Conservation (phyloP, 2,113 vertebrate species). For the Pardalotus punctatus region DNA sequence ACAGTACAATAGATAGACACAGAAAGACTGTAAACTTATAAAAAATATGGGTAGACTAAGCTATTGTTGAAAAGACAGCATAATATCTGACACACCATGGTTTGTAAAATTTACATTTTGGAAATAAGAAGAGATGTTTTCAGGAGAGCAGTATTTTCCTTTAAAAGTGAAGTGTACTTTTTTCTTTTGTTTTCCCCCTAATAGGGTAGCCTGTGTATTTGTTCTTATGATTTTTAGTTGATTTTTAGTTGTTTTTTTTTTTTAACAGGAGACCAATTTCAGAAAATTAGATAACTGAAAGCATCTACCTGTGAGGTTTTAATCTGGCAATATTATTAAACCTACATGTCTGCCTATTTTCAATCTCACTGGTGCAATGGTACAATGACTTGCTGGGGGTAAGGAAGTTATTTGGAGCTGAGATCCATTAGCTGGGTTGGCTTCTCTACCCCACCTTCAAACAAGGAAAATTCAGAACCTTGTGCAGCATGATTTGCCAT, state of each 20-base stretch:
- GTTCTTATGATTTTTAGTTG: neutral
- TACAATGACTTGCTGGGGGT: neutral
- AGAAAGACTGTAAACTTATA: neutral
- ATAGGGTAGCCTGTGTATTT: neutral
- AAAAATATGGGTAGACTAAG: neutral
- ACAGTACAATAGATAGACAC: neutral
- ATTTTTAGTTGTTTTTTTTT: no score
- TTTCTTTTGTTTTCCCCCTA: rapidly evolving
- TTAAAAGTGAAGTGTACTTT: neutral
- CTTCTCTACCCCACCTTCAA: neutral
- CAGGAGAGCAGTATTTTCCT: neutral
- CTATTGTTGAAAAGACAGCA: neutral
- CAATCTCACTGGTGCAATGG: neutral
- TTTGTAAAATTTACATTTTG: neutral
- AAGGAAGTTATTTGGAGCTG: neutral
- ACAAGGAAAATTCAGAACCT: neutral
- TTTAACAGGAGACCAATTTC: neutral
- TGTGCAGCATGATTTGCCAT: neutral
- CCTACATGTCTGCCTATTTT: neutral
- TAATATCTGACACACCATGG: neutral
- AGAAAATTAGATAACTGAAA: neutral
- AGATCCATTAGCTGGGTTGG: neutral
- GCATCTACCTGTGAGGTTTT: neutral
- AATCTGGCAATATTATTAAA: neutral
- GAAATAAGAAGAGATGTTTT: neutral